Evolutionary conservation across 2,888 invertebrate species (phyloP), one percentile per base, ranked within the genome.

Genomic region (Pseudococcus viburni): DNA sequence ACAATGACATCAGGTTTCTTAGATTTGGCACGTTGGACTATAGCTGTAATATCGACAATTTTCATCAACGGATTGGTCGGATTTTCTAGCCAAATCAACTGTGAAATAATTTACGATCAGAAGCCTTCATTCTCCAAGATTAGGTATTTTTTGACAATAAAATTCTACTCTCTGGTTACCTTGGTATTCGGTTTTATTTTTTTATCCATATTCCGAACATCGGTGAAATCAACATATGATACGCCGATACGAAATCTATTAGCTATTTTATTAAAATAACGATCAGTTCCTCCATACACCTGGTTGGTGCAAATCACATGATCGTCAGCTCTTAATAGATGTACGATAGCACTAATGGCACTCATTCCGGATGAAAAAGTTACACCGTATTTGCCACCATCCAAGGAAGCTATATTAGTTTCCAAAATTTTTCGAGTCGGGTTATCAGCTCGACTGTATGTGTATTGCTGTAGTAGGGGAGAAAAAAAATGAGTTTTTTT

Each of bases 21-120:
- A n/a, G 91, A 90, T 90, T 94, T 95, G 88, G 94, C 93, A 0
- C 94, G 92, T 89, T 94, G 94, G 0, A 94, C 91, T 48, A 97
- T 93, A 0, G 94, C 95, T 90, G 94, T 93, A 88, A 99, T 96
- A 91, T 99, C 98, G 11, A 95, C 94, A n/a, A 99, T 93, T 93
- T 97, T 97, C 90, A 99, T 92, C 12, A 96, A 92, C 0, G 99
- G 99, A 93, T 99, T 99, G n/a, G 99, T 98, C 0, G 99, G 99
- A 0, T 96, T 95, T 92, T 99, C 99, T 89, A 98, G 92, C 98
- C 99, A 99, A 68, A 99, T 93, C 92, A 96, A 92, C 95, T 96
- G 91, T 77, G 93, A 93, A 89, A 87, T 89, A 83, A 89, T 26
- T 12, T 15, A 11, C 9, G 12, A 11, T 46, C 26, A 33, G 26